These are phyloP conservation scores for Antigone vipio DNA, from an alignment of 2,113 vertebrate species.

Conservation along the genomic window DNA sequence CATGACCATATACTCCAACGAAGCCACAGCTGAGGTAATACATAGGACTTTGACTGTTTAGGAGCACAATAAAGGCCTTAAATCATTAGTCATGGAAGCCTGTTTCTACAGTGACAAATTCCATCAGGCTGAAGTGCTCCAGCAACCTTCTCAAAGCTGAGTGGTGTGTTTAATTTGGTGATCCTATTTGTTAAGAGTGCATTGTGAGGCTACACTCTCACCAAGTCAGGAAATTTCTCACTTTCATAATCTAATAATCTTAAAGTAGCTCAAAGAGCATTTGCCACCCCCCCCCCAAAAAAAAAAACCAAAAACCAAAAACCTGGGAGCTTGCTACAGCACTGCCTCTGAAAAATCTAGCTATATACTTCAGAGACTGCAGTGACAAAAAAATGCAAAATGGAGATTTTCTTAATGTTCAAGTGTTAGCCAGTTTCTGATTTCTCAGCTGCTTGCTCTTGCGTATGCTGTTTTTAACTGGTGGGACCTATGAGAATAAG, in stretches of 20 bases:
- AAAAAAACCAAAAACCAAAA: not conserved
- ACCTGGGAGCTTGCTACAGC: not conserved
- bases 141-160: not conserved
- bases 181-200: conserved; percentile 4
- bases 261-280: conserved; percentile 32
- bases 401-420: not conserved
- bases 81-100: not conserved
- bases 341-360: not conserved
- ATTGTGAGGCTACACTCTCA: not conserved
- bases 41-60: not conserved
- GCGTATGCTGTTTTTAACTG: not conserved
- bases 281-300: not conserved
- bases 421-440: not conserved
- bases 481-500: not conserved
- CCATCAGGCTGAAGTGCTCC: not conserved
- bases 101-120: conserved; percentile 26
- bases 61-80: not conserved
- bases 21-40: not conserved
- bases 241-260: conserved; percentile 39
- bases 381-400: not conserved
- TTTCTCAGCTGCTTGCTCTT: not conserved
- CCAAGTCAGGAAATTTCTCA: conserved; percentile 24
- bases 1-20: not conserved
- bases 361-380: not conserved
- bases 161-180: conserved; percentile 35